Base-by-base conservation (phyloP, 1,140 invertebrate genomes). In the Daktulosphaira vitifoliae region DNA sequence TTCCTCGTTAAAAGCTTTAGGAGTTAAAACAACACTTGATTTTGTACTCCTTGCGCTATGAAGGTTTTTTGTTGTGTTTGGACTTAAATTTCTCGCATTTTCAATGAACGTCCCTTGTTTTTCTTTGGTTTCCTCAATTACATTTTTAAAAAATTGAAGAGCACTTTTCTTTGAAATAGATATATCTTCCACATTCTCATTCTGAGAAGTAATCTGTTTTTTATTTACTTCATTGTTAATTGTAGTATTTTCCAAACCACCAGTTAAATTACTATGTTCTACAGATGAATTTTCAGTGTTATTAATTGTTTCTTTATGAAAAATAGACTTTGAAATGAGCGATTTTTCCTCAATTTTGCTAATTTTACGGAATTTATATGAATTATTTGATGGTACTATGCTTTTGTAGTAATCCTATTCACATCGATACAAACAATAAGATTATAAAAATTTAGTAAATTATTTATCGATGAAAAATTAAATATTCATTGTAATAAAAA, bases 81-180 rank as follows among this genome's bases (percentile, higher is more conserved):
- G 56, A 33, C 25, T n/a, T 15, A 46, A 26, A 33, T 6, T 33
- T 33, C 29, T 33, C 5, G 11, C 5, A 6, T 33, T 33, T 6
- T 33, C 29, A 33, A 33, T 33, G 5, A 11, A 33, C 29, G 29
- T 33, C 11, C 11, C 29, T 11, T 33, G 29, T 33, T 33, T 33
- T 33, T 33, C 59, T 65, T 76, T 74, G 23, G 72, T 73, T 26
- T 78, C 77, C 67, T 76, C 78, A 1, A 76, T 80, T 70, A 78
- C 81, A 37, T 76, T 75, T 69, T 82, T 81, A 67, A 82, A 82
- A 68, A 81, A 83, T 52, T 78, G 80, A 7, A 82, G 72, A 2
- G 81, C 78, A 68, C 76, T 76, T 67, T 79, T 77, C 51, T 74
- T 79, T 0, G 76, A 74, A 20, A 80, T 76, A 0, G 75, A 76